Evolutionary conservation across 2,797 vertebrate genomes (phyloP).

Genomic region (Oreochromis mossambicus): DNA sequence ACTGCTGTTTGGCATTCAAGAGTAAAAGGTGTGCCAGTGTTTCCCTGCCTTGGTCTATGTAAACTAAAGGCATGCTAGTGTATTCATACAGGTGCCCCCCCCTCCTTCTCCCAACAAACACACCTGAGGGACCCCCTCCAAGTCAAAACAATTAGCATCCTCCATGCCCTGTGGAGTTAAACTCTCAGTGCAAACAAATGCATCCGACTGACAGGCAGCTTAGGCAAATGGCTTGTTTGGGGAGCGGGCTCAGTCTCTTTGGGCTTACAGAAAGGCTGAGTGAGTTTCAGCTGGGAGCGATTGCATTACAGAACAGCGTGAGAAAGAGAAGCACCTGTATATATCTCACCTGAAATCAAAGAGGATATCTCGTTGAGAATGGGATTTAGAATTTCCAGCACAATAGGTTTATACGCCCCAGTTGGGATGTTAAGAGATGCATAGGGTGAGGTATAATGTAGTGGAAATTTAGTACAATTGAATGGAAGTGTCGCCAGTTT

Average conservation of each 20-base stretch:
- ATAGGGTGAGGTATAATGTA: neutral
- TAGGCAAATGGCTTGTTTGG: constrained; percentile 65
- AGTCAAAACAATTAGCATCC: constrained; percentile 69
- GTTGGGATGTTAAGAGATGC: neutral
- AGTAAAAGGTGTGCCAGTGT: constrained; percentile 52
- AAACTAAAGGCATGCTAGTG: constrained; percentile 47
- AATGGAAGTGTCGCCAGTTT: neutral
- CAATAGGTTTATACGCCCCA: neutral
- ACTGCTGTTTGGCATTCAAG: constrained; percentile 51
- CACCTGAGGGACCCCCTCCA: constrained; percentile 69
- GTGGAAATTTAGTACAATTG: neutral
- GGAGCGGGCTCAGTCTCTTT: constrained; percentile 45
- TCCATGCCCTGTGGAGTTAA: constrained; percentile 60
- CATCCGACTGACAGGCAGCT: constrained; percentile 60
- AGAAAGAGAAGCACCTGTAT: constrained; percentile 56
- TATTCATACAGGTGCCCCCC: constrained; percentile 55
- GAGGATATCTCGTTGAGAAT: constrained; percentile 21
- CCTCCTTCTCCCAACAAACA: constrained; percentile 2
- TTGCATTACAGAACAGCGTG: constrained; percentile 57
- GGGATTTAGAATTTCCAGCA: constrained; percentile 27
- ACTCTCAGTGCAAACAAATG: constrained; percentile 68
- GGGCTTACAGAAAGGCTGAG: constrained; percentile 36
- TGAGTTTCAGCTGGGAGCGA: constrained; percentile 49
- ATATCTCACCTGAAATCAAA: constrained; percentile 46
- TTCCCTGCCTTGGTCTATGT: constrained; percentile 47